phyloP scores from a whole-genome alignment of 2,113 vertebrate genomes.

The human region DNA sequence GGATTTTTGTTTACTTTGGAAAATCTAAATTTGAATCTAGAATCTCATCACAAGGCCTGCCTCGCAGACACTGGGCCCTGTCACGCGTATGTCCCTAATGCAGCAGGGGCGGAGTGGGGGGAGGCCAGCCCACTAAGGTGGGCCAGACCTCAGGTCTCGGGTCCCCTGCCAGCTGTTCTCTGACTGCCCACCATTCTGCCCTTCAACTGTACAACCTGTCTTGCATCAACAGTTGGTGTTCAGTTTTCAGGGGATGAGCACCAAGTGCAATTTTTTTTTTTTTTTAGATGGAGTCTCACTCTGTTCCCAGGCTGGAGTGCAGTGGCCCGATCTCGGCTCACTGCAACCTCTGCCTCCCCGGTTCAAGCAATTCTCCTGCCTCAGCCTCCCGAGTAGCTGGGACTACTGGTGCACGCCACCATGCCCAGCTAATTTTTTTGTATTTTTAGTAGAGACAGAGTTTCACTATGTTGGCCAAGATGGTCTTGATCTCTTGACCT shows the following conservation, averaged over 20 bases:
- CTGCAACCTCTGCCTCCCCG: too few species aligned
- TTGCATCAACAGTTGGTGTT: not conserved
- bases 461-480: too few species aligned
- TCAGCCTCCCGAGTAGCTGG: too few species aligned
- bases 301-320: too few species aligned
- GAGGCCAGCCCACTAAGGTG: not conserved
- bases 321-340: too few species aligned
- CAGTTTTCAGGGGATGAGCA: not conserved
- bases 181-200: not conserved
- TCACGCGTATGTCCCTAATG: not conserved
- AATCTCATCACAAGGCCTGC: not conserved
- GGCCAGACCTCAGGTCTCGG: not conserved
- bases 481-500: too few species aligned
- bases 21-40: not conserved
- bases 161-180: not conserved
- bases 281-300: too few species aligned
- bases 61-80: not conserved
- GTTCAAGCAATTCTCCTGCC: too few species aligned
- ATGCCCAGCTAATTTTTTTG: too few species aligned
- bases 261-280: not conserved
- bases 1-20: conserved; percentile 38
- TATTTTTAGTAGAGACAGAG: too few species aligned
- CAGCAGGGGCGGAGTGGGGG: not conserved
- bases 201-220: not conserved
- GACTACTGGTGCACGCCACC: too few species aligned